Evolutionary conservation across 2,797 vertebrate species (phyloP).

Genomic region (Mormyrops boulengeri): DNA sequence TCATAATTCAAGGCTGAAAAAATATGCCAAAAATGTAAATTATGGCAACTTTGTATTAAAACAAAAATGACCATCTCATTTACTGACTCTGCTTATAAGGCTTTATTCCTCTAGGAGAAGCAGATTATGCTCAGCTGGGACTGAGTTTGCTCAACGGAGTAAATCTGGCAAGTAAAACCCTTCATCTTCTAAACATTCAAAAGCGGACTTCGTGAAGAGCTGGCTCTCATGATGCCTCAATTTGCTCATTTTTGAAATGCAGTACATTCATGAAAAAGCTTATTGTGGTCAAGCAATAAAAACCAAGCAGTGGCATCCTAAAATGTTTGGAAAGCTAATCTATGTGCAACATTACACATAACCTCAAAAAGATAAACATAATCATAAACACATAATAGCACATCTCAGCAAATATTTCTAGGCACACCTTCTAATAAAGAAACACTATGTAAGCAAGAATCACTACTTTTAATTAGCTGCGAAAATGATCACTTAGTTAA

Average conservation of each 20-base stretch:
- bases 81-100: neutral
- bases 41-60: neutral
- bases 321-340: neutral
- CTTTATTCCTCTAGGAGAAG: neutral
- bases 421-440: neutral
- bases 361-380: neutral
- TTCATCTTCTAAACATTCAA: neutral
- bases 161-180: neutral
- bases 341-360: neutral
- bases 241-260: neutral
- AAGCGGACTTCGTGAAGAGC: neutral
- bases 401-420: neutral
- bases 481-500: neutral
- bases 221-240: neutral
- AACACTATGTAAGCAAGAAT: neutral
- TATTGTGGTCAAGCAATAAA: neutral
- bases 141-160: neutral
- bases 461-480: neutral
- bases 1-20: neutral
- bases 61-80: neutral
- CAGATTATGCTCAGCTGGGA: neutral
- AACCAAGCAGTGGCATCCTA: neutral
- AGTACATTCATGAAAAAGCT: neutral
- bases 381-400: neutral
- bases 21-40: neutral